These are phyloP conservation scores for Rhagonycha lutea DNA, from an alignment of 2,888 invertebrate species.

Conservation along the genomic window DNA sequence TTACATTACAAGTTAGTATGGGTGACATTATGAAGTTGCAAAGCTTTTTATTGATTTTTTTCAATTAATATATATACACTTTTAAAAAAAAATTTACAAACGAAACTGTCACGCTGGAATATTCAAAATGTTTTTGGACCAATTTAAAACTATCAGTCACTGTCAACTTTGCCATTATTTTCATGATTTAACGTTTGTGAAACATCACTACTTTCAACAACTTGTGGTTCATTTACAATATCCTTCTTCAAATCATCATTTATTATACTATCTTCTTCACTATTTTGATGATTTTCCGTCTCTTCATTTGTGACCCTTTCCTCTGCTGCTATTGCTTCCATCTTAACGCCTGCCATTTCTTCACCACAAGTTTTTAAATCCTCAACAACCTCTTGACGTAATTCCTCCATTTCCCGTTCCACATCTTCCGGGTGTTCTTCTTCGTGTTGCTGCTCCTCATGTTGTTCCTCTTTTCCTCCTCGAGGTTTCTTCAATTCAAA, in stretches of 20 bases:
- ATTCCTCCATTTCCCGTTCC: not conserved
- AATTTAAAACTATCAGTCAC: not conserved
- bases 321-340: not conserved
- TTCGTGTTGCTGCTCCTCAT: conserved; percentile 36
- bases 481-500: conserved; percentile 42
- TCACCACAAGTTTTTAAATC: not conserved
- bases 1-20: not conserved
- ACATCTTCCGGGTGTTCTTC: conserved; percentile 20
- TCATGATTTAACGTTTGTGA: not conserved
- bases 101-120: not conserved
- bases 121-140: not conserved
- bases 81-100: not conserved
- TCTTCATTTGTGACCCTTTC: not conserved
- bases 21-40: not conserved
- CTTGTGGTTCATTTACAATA: not conserved
- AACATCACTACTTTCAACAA: not conserved
- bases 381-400: not conserved
- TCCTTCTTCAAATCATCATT: not conserved
- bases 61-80: not conserved
- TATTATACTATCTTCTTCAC: not conserved
- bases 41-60: not conserved
- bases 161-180: not conserved
- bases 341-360: not conserved
- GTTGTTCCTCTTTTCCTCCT: conserved; percentile 32
- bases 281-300: not conserved